Evolutionary conservation across 1,140 invertebrate species (phyloP), one percentile per base, ranked within the genome.

Genomic region (Heliothis subflexa): DNA sequence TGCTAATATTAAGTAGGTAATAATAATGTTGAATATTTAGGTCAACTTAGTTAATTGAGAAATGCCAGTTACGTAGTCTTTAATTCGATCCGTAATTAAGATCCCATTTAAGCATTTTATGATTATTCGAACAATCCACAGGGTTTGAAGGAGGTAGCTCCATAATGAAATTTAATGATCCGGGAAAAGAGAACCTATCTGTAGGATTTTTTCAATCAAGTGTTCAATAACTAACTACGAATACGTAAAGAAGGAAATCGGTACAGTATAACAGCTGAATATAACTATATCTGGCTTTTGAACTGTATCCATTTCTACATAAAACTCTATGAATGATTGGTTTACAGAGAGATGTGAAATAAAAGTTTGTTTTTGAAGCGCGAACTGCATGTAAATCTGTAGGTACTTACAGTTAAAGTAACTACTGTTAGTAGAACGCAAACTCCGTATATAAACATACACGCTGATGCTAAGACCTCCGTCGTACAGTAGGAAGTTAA

Each of bases 141-240:
- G 80, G 81, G 73, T 85, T 85, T 85, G 77, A 87, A 82, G 47
- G 84, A 85, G 80, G 84, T 86, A 86, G 86, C 78, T 85, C 72
- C 70, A 78, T 87, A 86, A 89, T 85, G 79, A 89, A 86, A 88
- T 83, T 79, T 87, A 90, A 90, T 87, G 84, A 88, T 84, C 81
- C 77, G 78, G 81, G 66, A 86, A 89, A 87, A 81, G 64, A 54
- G 74, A 79, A 66, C 68, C 64, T 77, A 49, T 66, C 62, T 66
- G 78, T 82, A 12, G 75, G 62, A 78, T 59, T 57, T 59, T 50
- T 55, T 78, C 50, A 13, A 55, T 70, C 64, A 78, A 40, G 25
- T 18, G 40, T 13, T 61, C 49, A 28, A 68, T 68, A 40, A 5
- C 33, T 5, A 7, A 5, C 33, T 33, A 33, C 3, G 3, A 33